These are phyloP conservation scores for Pangasius macronema DNA, from an alignment of 2,797 vertebrate species.

Conservation along the genomic window DNA sequence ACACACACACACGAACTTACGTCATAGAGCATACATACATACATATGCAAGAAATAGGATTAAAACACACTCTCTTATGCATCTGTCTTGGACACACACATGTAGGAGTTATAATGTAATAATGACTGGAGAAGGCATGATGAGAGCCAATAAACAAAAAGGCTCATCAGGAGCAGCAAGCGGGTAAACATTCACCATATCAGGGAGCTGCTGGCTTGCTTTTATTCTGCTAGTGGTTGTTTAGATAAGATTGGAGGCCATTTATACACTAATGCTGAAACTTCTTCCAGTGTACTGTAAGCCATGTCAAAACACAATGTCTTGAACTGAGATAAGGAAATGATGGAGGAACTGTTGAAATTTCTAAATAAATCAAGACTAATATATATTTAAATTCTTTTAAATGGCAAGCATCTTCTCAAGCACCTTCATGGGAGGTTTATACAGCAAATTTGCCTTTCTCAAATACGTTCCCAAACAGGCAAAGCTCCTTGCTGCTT, in stretches of 20 bases:
- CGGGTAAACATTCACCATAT: not conserved
- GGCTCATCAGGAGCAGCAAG: no score
- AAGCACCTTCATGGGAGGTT: not conserved
- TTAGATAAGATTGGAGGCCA: conserved; percentile 2
- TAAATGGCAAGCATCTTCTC: not conserved
- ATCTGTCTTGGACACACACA: not conserved
- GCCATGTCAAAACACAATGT: not conserved
- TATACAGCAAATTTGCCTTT: not conserved
- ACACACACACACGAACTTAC: no score
- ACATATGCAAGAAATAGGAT: conserved; percentile 47
- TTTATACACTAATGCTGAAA: not conserved
- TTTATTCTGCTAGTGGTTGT: not conserved
- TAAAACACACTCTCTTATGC: not conserved
- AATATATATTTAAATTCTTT: not conserved
- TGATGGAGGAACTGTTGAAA: not conserved
- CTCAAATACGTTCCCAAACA: not conserved
- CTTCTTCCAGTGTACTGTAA: not conserved
- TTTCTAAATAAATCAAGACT: not conserved
- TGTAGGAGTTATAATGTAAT: not conserved
- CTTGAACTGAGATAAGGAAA: not conserved
- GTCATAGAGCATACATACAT: no score
- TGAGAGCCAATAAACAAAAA: not conserved
- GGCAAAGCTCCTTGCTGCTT: not conserved
- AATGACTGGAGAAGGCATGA: not conserved
- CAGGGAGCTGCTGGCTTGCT: not conserved